Evolutionary conservation across 2,888 invertebrate species (phyloP).

Genomic region (Synergus japonicus): DNA sequence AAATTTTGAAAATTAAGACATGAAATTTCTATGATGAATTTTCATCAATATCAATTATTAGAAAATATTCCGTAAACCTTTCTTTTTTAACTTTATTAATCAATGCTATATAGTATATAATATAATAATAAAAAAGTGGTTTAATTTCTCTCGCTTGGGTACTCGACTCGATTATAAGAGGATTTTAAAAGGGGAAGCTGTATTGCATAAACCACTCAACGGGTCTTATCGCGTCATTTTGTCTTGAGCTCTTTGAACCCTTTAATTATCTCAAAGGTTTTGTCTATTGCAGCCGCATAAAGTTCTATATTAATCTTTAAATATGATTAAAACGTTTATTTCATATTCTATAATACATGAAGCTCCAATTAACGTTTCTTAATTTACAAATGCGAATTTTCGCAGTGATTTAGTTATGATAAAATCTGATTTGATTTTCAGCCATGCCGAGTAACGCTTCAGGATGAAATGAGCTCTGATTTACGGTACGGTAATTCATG

Average conservation of each 20-base stretch:
- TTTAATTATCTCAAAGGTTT: constrained; percentile 1
- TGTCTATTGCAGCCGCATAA: background rate
- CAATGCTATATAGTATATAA: too few species aligned
- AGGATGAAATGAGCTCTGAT: background rate
- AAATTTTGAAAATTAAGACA: background rate
- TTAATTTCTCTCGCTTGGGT: constrained; percentile 11
- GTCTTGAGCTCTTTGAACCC: constrained; percentile 20
- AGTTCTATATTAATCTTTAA: background rate
- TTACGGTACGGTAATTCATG: background rate
- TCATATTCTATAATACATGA: too few species aligned
- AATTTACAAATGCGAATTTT: background rate
- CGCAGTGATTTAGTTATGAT: background rate
- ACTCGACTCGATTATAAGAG: constrained; percentile 10
- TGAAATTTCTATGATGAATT: too few species aligned
- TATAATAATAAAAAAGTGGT: constrained; percentile 19
- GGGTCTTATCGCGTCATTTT: constrained; percentile 14
- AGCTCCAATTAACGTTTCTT: too few species aligned
- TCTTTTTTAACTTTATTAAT: background rate
- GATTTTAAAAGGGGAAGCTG: constrained; percentile 30
- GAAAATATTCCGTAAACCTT: background rate
- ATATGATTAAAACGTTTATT: background rate
- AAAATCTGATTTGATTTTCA: background rate
- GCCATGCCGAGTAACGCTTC: background rate
- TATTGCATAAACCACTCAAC: constrained; percentile 27
- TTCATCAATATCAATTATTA: background rate